Conservation (phyloP, 2,113 vertebrate genomes). For the Erinaceus europaeus region DNA sequence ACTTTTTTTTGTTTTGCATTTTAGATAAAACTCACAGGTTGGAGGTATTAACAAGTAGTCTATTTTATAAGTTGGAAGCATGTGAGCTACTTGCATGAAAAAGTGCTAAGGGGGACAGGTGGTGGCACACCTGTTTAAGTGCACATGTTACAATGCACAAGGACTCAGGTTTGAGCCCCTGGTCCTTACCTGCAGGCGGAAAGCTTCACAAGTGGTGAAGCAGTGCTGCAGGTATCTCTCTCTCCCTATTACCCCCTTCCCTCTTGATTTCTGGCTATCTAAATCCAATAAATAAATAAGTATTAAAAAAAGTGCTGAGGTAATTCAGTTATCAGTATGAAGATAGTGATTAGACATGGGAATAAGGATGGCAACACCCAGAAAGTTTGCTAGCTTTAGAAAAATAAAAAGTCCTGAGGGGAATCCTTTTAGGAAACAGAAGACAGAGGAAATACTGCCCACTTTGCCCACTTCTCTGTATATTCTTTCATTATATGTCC, state of each 20-base stretch:
- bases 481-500: neutral
- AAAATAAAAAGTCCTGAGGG: neutral
- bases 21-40: conserved; percentile 13
- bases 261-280: too few species aligned
- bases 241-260: too few species aligned
- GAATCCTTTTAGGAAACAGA: neutral
- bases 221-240: too few species aligned
- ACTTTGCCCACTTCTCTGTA: neutral
- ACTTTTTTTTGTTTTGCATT: conserved; percentile 29
- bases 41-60: neutral
- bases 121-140: too few species aligned
- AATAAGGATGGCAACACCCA: neutral
- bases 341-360: accelerated
- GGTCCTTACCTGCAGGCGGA: too few species aligned
- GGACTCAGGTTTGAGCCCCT: too few species aligned
- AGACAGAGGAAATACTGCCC: neutral
- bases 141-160: too few species aligned
- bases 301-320: neutral
- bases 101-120: too few species aligned
- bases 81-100: neutral
- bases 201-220: too few species aligned
- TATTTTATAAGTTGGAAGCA: conserved; percentile 1
- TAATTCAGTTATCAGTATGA: neutral
- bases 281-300: too few species aligned
- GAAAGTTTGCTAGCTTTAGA: neutral